Base-by-base conservation (phyloP, 1,140 invertebrate species). In the Eriocheir sinensis region DNA sequence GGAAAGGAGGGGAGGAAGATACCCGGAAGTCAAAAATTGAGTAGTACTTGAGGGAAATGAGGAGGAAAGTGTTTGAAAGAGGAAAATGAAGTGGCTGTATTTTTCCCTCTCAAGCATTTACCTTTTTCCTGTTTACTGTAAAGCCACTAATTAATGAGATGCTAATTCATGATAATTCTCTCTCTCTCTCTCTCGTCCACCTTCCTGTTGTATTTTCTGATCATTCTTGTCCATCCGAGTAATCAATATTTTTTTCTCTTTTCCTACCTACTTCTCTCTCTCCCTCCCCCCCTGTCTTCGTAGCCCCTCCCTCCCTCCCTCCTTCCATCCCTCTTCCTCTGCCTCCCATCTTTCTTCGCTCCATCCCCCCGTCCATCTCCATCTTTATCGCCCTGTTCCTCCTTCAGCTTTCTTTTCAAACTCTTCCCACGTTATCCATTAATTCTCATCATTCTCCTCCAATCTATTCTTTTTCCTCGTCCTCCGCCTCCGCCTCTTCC, bases 371-470 rank as follows among this genome's bases (percentile, higher is more conserved):
- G 4, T 48, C 44, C 44, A 4, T 15, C 4, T 48, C 15, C 15
- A 4, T 48, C 44, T 48, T 15, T 15, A 48, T 8, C 44, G 4
- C 4, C 15, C 4, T 48, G 27, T 72, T 3, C 27, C 60, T n/a
- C n/a, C 27, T 21, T 72, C 60, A n/a, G 60, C 60, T 72, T 72
- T 12, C 48, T 72, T 72, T 72, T n/a, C 60, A 21, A 72, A 72
- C 60, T 72, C 60, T n/a, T 72, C n/a, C n/a, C 60, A 72, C 60
- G n/a, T 21, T n/a, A n/a, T 72, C 60, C 60, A 72, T 72, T 72
- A 72, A 72, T 72, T 72, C 6, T n/a, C 60, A 72, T 72, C 60
- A 72, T 72, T 72, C 60, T n/a, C 17, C 27, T 4, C 27, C 27
- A 72, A n/a, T 72, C 17, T 72, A 4, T n/a, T 72, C 60, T 72